These are phyloP conservation scores for Agrypnia vestita DNA, from an alignment of 1,140 invertebrate genomes.

Conservation along the genomic window DNA sequence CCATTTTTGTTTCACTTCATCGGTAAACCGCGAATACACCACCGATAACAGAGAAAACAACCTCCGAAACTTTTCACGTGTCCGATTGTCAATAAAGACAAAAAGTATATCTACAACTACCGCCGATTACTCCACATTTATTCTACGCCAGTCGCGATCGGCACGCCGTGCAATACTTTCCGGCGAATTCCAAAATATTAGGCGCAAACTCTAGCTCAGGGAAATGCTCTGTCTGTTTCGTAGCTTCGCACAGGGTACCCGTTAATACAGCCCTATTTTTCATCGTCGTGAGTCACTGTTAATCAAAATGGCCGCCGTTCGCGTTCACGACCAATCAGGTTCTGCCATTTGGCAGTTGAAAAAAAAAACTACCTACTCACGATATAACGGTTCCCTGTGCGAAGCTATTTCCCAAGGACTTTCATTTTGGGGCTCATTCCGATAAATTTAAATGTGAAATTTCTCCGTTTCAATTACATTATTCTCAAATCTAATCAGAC, in stretches of 20 bases:
- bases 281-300: constrained; percentile 73
- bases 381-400: constrained; percentile 70
- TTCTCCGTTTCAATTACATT: constrained; percentile 6
- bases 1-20: constrained; percentile 51
- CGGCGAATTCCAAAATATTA: constrained; percentile 52
- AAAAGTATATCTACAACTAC: constrained; percentile 43
- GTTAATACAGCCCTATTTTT: constrained; percentile 72
- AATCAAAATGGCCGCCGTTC: constrained; percentile 72
- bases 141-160: constrained; percentile 33
- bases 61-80: constrained; percentile 32
- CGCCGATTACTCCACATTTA: constrained; percentile 19
- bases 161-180: constrained; percentile 44
- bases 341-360: constrained; percentile 62
- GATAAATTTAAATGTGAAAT: constrained; percentile 51
- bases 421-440: constrained; percentile 64
- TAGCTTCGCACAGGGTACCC: constrained; percentile 72
- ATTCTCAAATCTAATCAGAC: not conserved
- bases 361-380: constrained; percentile 71
- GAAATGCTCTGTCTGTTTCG: constrained; percentile 73
- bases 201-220: constrained; percentile 62
- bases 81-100: constrained; percentile 38
- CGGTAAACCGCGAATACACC: constrained; percentile 40
- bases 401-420: constrained; percentile 74
- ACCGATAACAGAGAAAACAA: constrained; percentile 40
- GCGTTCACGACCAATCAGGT: constrained; percentile 70